Evolutionary conservation across 1,140 invertebrate genomes (phyloP).

Genomic region (Calephelis nemesis): DNA sequence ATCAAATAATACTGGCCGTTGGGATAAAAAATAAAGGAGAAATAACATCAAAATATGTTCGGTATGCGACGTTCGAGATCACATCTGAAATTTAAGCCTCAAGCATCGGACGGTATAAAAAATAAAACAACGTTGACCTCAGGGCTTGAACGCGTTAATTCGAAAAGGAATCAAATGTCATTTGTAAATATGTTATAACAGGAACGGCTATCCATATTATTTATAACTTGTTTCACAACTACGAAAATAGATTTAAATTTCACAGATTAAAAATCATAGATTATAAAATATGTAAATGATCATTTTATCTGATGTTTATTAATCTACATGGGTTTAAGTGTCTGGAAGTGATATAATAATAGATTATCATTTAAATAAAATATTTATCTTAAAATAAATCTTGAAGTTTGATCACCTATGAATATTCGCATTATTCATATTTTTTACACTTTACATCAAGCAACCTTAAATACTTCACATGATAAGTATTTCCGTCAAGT

Average conservation of each 20-base stretch:
- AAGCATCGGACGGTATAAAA: conserved; percentile 53
- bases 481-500: too few species aligned
- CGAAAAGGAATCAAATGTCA: conserved; percentile 70
- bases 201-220: not conserved
- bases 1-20: conserved; percentile 44
- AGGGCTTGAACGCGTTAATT: conserved; percentile 62
- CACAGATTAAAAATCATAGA: conserved; percentile 9
- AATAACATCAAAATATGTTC: conserved; percentile 71
- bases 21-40: conserved; percentile 53
- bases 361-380: conserved; percentile 2
- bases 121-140: conserved; percentile 52
- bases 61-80: conserved; percentile 72
- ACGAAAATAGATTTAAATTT: conserved; percentile 7
- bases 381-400: not conserved
- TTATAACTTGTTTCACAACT: conserved; percentile 13
- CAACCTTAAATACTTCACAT: too few species aligned
- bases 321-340: not conserved
- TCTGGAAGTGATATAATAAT: not conserved
- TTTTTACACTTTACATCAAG: too few species aligned
- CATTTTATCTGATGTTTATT: not conserved
- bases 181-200: conserved; percentile 29
- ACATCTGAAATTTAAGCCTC: conserved; percentile 73
- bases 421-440: too few species aligned
- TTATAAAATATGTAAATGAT: not conserved
- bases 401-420: too few species aligned